phyloP scores from a whole-genome alignment of 1,140 invertebrate genomes.

The Bicyclus anynana region DNA sequence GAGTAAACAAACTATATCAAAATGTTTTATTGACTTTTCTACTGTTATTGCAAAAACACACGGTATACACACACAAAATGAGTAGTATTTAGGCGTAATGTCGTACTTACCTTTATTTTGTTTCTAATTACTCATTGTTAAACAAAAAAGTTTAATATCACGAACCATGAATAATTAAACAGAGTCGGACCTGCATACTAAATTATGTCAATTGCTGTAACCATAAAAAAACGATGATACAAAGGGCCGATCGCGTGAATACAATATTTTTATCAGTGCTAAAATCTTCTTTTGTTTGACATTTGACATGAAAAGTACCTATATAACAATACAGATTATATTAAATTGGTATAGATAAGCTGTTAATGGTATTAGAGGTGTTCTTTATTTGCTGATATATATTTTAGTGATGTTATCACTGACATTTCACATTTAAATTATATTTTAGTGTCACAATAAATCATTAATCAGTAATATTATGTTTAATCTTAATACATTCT shows the following conservation, averaged over 20 bases:
- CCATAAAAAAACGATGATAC: constrained; percentile 24
- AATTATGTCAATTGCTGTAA: constrained; percentile 21
- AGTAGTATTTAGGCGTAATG: too few relatives aligned
- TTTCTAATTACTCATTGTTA: too few relatives aligned
- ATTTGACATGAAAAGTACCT: constrained; percentile 24
- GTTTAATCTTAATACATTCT: too few relatives aligned
- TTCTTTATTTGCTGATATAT: neutral
- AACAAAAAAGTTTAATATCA: constrained; percentile 6
- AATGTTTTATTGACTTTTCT: neutral
- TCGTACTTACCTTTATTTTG: too few relatives aligned
- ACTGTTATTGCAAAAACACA: too few relatives aligned
- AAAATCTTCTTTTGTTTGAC: constrained; percentile 31
- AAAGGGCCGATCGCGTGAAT: constrained; percentile 26
- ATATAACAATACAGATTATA: constrained; percentile 15
- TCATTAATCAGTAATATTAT: too few relatives aligned
- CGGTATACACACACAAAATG: too few relatives aligned
- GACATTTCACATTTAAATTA: too few relatives aligned
- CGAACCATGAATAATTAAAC: constrained; percentile 26
- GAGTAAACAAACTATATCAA: constrained; percentile 35
- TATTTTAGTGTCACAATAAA: too few relatives aligned
- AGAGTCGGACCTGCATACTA: constrained; percentile 18
- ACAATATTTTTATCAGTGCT: constrained; percentile 27
- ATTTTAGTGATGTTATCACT: neutral
- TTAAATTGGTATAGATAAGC: constrained; percentile 20
- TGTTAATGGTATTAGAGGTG: neutral